Evolutionary conservation across 2,888 invertebrate genomes (phyloP).

Genomic region (Oscheius sp.): DNA sequence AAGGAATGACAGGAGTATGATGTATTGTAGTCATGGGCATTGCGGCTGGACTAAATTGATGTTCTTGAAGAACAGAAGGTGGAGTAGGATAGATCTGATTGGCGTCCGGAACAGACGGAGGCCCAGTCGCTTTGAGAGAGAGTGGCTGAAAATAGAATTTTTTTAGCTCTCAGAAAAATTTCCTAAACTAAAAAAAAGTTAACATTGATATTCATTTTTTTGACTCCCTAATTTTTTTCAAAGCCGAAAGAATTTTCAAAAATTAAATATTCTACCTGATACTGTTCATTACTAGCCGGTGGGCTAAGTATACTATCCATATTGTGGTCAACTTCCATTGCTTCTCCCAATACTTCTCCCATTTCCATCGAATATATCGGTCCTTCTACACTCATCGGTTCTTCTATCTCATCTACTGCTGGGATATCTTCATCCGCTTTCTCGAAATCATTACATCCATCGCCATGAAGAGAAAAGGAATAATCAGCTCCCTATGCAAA

Average conservation of each 20-base stretch:
- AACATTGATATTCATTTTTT: too few relatives aligned
- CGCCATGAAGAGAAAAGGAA: neutral
- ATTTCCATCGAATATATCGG: neutral
- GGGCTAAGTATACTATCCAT: slow-evolving; percentile 60
- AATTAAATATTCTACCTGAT: neutral
- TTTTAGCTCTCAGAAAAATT: too few relatives aligned
- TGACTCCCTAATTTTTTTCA: too few relatives aligned
- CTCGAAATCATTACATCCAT: neutral
- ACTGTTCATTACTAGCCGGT: slow-evolving; percentile 61
- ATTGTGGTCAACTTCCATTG: slow-evolving; percentile 22
- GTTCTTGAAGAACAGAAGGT: slow-evolving; percentile 55
- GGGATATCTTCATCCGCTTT: neutral
- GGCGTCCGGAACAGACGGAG: slow-evolving; percentile 46
- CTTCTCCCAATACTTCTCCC: neutral
- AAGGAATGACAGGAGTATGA: neutral
- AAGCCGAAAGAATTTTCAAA: neutral
- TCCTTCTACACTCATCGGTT: neutral
- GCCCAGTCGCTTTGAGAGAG: slow-evolving; percentile 17
- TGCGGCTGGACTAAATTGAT: slow-evolving; percentile 40
- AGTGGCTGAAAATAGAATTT: neutral
- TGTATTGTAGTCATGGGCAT: slow-evolving; percentile 13
- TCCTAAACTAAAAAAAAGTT: too few relatives aligned
- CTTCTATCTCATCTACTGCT: neutral
- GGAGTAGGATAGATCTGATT: slow-evolving; percentile 69
- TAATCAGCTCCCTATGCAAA: neutral